phyloP scores from a whole-genome alignment of 2,888 invertebrate species.

The Nomada fucata region DNA sequence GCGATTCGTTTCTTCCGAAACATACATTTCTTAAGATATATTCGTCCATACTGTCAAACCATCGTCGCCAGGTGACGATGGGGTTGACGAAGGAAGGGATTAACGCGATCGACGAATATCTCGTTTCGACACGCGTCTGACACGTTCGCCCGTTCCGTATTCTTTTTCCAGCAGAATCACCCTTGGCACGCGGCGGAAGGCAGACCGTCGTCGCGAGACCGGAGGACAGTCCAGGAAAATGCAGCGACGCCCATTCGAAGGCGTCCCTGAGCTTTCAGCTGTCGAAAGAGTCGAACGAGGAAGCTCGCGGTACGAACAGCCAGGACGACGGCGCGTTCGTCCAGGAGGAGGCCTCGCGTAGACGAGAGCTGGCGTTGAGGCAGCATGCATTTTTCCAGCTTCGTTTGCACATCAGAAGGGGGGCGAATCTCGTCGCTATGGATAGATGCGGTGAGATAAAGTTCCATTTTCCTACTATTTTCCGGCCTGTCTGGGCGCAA shows the following conservation, averaged over 20 bases:
- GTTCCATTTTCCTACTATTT: neutral
- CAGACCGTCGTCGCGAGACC: constrained; percentile 79
- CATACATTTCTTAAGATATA: too few relatives aligned
- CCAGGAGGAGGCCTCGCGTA: constrained; percentile 88
- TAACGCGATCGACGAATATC: too few relatives aligned
- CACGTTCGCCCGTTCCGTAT: too few relatives aligned
- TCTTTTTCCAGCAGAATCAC: constrained; percentile 83
- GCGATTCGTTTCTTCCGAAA: too few relatives aligned
- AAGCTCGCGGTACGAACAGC: constrained; percentile 47
- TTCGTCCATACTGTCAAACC: too few relatives aligned
- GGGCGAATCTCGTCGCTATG: constrained; percentile 95
- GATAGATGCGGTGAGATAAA: constrained; percentile 94
- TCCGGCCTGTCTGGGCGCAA: too few relatives aligned
- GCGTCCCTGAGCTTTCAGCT: constrained; percentile 84
- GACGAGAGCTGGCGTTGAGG: constrained; percentile 90
- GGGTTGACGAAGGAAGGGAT: too few relatives aligned
- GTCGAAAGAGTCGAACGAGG: constrained; percentile 68
- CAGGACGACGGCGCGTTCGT: constrained; percentile 56
- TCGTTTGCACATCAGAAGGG: constrained; percentile 94
- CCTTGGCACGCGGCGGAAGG: constrained; percentile 84
- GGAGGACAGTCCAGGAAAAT: constrained; percentile 80
- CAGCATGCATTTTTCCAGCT: constrained; percentile 97
- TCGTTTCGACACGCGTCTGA: neutral
- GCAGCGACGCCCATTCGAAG: constrained; percentile 81
- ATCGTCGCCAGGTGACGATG: too few relatives aligned